Conservation (phyloP, 2,888 invertebrate genomes). For the Cheiracanthium punctorium region DNA sequence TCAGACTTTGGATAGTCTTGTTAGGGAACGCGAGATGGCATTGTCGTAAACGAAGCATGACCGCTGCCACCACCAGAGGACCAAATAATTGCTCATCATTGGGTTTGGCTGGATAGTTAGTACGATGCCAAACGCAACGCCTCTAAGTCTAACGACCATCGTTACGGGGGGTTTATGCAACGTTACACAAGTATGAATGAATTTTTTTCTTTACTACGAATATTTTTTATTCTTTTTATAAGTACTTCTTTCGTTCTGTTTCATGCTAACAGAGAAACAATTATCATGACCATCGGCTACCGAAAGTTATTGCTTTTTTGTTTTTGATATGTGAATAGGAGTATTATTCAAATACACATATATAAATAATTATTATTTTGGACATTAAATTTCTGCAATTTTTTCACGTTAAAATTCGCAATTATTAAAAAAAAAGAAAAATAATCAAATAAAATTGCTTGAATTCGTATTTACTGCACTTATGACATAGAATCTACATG, state of each 20-base stretch:
- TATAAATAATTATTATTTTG: no score
- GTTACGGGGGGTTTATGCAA: constrained; percentile 28
- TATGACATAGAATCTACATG: no score
- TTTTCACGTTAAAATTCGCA: no score
- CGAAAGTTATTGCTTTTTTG: no score
- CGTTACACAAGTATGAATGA: constrained; percentile 23
- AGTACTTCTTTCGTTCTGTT: constrained; percentile 15
- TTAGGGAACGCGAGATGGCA: constrained; percentile 66
- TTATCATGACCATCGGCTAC: no score
- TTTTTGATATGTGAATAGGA: no score
- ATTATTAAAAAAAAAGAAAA: no score
- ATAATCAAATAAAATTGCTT: no score
- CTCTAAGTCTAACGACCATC: constrained; percentile 46
- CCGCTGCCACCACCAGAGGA: constrained; percentile 55
- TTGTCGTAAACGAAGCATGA: constrained; percentile 63
- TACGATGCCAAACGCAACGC: constrained; percentile 40
- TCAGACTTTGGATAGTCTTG: constrained; percentile 61
- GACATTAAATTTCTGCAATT: no score
- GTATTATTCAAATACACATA: no score
- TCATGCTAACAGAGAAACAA: constrained; percentile 27
- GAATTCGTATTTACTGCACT: no score
- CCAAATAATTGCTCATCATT: constrained; percentile 67
- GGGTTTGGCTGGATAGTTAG: constrained; percentile 59
- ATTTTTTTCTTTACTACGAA: not conserved
- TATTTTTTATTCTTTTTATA: no score